Conservation (phyloP, 2,797 vertebrate species). For the Pseudochaenichthys georgianus region DNA sequence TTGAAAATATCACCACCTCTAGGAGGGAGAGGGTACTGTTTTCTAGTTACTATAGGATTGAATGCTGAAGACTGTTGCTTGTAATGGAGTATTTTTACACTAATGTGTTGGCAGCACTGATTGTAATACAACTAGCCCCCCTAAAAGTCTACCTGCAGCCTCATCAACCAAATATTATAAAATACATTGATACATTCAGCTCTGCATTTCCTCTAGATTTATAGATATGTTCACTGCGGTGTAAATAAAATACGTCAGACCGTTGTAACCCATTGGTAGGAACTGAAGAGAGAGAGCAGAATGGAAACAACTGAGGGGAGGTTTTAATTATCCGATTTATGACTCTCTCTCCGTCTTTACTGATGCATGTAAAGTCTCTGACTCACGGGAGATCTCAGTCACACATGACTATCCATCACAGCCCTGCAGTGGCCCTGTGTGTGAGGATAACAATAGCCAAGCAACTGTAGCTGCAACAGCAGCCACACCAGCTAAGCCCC, state of each 20-base stretch:
- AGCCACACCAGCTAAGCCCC: constrained; percentile 11
- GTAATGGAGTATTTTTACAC: no score
- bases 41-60: background rate
- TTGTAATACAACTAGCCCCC: no score
- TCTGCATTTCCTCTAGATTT: background rate
- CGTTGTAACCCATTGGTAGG: background rate
- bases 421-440: constrained; percentile 32
- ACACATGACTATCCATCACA: constrained; percentile 39
- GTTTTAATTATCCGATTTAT: constrained; percentile 38
- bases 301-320: constrained; percentile 14
- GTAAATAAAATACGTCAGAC: constrained; percentile 3
- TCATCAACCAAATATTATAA: background rate
- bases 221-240: background rate
- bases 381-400: constrained; percentile 50
- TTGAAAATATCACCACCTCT: background rate
- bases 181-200: background rate
- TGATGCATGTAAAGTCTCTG: constrained; percentile 43
- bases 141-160: background rate
- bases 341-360: constrained; percentile 30
- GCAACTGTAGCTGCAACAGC: constrained; percentile 12
- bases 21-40: background rate
- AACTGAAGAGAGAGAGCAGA: background rate
- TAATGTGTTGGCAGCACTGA: no score
- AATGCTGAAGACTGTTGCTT: background rate
- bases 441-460: constrained; percentile 23